phyloP scores from a whole-genome alignment of 30 jellyfish, hydroid and myxozoan species.

The Cassiopea andromeda region DNA sequence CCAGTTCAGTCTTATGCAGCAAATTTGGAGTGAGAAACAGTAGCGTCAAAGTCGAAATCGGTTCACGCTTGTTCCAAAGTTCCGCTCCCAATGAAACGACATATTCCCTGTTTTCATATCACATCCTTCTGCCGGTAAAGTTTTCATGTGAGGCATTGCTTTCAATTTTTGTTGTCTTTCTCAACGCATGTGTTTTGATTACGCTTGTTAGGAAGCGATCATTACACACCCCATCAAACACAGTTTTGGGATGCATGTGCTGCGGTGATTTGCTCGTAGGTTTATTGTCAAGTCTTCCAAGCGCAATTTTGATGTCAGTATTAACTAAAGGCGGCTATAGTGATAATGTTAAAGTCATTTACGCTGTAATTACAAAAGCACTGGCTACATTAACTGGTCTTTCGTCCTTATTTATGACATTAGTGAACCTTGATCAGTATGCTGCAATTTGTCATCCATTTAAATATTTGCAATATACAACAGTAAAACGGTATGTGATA shows the following conservation, averaged over 20 bases:
- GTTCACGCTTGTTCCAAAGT: no score
- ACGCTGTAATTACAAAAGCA: no score
- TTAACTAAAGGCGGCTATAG: no score
- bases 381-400: not conserved
- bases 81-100: no score
- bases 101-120: no score
- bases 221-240: not conserved
- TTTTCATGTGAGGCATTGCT: not conserved
- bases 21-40: no score
- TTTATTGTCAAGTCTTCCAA: no score
- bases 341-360: no score
- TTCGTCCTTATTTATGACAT: not conserved
- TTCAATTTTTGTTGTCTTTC: not conserved
- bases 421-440: constrained; percentile 13
- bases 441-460: constrained; percentile 12
- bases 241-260: not conserved
- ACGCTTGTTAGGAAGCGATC: not conserved
- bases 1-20: no score
- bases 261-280: not conserved
- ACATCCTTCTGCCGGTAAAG: not conserved
- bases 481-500: not conserved
- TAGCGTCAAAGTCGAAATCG: no score
- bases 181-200: not conserved
- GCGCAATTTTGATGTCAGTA: no score
- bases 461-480: not conserved